Percentiles rank a stretch among this genome's conserved stretches.
Evolutionary conservation across 2,113 vertebrate genomes (phyloP).

Genomic region (Pluvianellus socialis): DNA sequence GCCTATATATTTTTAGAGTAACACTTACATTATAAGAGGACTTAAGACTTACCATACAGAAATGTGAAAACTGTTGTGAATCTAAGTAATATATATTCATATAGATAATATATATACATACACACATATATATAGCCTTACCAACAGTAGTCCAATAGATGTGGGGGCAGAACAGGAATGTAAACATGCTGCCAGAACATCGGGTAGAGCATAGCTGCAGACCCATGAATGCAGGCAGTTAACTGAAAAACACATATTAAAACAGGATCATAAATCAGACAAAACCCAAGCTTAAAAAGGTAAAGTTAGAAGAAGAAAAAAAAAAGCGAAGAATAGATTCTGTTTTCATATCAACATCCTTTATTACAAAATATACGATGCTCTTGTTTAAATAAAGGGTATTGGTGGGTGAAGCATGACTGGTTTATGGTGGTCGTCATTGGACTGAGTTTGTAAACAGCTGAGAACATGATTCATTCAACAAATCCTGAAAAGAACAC

Average conservation of each 20-base stretch:
- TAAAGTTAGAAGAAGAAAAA: background rate
- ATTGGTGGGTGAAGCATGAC: background rate
- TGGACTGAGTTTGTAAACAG: background rate
- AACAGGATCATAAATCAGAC: background rate
- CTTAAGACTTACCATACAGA: background rate
- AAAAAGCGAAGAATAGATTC: background rate
- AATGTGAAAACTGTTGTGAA: background rate
- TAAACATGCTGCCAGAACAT: slow-evolving; percentile 99
- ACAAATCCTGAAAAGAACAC: background rate
- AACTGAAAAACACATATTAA: slow-evolving; percentile 78
- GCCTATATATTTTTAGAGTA: background rate
- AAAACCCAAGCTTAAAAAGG: background rate
- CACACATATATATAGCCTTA: slow-evolving; percentile 68
- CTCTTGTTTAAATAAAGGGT: background rate
- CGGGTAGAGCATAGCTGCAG: slow-evolving; percentile 95
- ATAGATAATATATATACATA: background rate
- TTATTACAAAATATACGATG: background rate
- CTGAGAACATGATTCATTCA: background rate
- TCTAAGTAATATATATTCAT: background rate
- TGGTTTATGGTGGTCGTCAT: background rate
- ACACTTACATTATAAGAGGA: background rate
- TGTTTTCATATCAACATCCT: background rate
- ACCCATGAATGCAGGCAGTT: slow-evolving; percentile 96
- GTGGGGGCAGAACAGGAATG: slow-evolving; percentile 95
- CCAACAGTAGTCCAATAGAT: slow-evolving; percentile 98